Base-by-base conservation (phyloP, 2,113 vertebrate genomes). In the Plectropomus leopardus region DNA sequence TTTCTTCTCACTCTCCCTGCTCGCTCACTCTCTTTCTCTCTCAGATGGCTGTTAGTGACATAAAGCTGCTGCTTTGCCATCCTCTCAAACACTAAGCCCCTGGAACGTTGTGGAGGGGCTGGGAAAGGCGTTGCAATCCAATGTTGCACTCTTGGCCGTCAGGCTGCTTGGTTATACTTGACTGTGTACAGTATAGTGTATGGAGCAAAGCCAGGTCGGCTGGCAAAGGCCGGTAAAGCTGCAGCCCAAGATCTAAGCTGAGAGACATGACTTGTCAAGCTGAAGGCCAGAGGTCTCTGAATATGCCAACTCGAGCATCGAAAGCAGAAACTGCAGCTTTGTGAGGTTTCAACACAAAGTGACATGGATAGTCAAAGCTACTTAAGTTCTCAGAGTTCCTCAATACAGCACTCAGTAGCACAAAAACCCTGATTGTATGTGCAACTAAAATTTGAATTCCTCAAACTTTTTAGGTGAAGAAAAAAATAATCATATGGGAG, bases 61-160 rank as follows among this genome's bases (percentile, higher is more conserved):
- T 67, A 87, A 91, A 91, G 69, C 84, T 68, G 64, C 80, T 74
- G 65, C 82, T 78, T 61, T 84, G 83, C 77, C 72, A 26, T 86
- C 59, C 42, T 75, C 78, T 79, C 85, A 77, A 74, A 86, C 80
- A 60, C 87, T 85, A 87, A 90, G 80, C 71, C 68, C 28, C 67
- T 58, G 47, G 78, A 86, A 83, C 32, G 44, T 57, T 59, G 69
- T 57, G 76, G 61, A 4, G 45, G 61, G 58, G 72, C 58, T 59
- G 70, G 10, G 40, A 73, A 69, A 16, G 4, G 26, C 4, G 3
- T 57, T 40, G 65, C 60, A 71, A 36, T 64, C 55, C 48, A 30
- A 21, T 4, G 81, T 68, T 72, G 60, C 75, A 34, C 61, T 28
- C n/a, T 48, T 65, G 71, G 79, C 64, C 9, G 3, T 64, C n/a